phyloP scores from a whole-genome alignment of 2,113 vertebrate species.

The Seriola dumerili region DNA sequence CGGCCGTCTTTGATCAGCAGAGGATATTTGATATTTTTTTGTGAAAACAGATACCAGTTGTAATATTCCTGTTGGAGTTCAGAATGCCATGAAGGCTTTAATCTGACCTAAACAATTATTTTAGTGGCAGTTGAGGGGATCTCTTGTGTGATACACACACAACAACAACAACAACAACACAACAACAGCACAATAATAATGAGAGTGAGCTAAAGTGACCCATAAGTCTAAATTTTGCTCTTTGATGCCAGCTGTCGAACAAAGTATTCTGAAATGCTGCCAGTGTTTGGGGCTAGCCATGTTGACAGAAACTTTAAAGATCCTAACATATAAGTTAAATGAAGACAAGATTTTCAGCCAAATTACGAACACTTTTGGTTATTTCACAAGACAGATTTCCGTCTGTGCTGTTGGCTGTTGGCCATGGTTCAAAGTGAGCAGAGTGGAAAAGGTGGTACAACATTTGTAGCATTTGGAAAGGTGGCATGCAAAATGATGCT shows the following conservation, averaged over 20 bases:
- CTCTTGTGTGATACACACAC: neutral
- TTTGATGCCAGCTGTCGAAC: neutral
- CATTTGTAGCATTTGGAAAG: neutral
- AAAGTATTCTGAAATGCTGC: neutral
- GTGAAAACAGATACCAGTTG: neutral
- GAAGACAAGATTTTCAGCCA: neutral
- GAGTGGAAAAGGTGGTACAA: neutral
- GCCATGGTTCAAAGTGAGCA: neutral
- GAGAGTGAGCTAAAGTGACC: neutral
- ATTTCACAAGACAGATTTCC: too few relatives aligned
- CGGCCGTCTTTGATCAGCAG: neutral
- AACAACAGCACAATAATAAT: neutral
- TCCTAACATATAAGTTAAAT: neutral
- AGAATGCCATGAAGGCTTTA: neutral
- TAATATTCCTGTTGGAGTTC: constrained; percentile 7
- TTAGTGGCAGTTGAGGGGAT: neutral
- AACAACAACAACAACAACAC: neutral
- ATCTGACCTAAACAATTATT: neutral
- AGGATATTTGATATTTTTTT: constrained; percentile 25
- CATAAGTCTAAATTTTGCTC: neutral
- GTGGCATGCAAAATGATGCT: too few relatives aligned
- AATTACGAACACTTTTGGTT: neutral
- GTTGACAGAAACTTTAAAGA: neutral
- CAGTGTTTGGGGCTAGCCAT: neutral
- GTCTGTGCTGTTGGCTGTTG: neutral